Evolutionary conservation across 2,888 invertebrate genomes (phyloP).

Genomic region (Zygogramma bicolorata): DNA sequence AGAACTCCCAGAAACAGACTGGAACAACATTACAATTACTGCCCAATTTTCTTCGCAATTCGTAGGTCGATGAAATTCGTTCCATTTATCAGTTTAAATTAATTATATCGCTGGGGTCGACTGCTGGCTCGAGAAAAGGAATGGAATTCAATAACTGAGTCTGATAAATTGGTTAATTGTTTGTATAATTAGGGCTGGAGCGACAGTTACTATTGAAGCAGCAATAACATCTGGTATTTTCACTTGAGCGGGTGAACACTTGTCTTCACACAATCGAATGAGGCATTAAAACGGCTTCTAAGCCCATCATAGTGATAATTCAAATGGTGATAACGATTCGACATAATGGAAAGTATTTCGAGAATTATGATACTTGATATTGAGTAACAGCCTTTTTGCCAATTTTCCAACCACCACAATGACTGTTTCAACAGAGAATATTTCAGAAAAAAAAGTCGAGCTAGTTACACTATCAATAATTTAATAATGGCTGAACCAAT

Average conservation of each 20-base stretch:
- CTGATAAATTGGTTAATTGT: not conserved
- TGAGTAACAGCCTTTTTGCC: no score
- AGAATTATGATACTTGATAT: no score
- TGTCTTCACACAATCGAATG: no score
- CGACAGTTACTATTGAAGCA: not conserved
- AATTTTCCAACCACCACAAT: no score
- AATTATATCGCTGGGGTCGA: not conserved
- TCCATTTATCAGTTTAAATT: not conserved
- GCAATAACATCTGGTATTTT: not conserved
- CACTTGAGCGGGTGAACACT: not conserved
- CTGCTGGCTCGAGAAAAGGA: not conserved
- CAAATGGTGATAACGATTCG: no score
- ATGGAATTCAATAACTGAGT: slow-evolving; percentile 1
- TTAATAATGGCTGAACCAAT: no score
- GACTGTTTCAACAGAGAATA: no score
- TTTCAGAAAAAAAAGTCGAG: no score
- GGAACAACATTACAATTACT: not conserved
- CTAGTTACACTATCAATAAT: no score
- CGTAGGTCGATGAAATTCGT: not conserved
- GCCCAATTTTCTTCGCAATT: not conserved
- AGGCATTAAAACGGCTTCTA: no score
- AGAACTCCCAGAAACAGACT: not conserved
- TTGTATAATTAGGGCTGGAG: not conserved
- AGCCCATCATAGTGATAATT: no score
- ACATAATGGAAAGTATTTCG: no score